Conservation (phyloP, 2,113 vertebrate species). For the Forbesichthys papilliferus region DNA sequence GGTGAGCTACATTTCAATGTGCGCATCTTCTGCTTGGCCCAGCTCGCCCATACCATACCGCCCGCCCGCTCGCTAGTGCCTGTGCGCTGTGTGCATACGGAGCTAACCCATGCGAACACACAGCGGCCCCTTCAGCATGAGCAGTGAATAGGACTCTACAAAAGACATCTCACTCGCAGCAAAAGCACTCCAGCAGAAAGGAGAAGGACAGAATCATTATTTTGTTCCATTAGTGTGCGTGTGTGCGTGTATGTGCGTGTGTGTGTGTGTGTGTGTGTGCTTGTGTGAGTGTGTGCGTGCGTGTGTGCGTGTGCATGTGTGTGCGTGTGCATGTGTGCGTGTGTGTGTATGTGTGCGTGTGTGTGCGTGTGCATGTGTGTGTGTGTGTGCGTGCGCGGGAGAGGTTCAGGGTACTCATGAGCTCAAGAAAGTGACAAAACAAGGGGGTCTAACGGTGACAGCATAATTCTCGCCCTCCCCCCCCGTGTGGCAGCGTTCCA, state of each 20-base stretch:
- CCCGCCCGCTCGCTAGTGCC: not conserved
- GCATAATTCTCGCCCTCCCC: slow-evolving; percentile 35
- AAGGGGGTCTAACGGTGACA: slow-evolving; percentile 28
- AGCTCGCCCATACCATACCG: not conserved
- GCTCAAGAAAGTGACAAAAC: not conserved
- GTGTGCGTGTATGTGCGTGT: too few species aligned
- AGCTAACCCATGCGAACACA: not conserved
- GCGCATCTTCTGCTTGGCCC: slow-evolving; percentile 10
- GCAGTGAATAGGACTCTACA: slow-evolving; percentile 12
- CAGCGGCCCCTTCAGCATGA: slow-evolving; percentile 1
- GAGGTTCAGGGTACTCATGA: not conserved
- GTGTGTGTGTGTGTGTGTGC: too few species aligned
- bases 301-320: too few species aligned
- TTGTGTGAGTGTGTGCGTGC: too few species aligned
- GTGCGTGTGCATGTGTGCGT: too few species aligned
- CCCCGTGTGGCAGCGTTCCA: slow-evolving; percentile 33
- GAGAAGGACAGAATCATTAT: not conserved
- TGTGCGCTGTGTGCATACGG: slow-evolving; percentile 5
- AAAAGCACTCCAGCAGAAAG: not conserved
- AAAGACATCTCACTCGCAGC: not conserved
- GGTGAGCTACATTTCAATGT: slow-evolving; percentile 26
- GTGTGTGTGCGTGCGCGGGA: not conserved
- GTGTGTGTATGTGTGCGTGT: too few species aligned
- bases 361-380: too few species aligned
- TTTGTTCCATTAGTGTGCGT: too few species aligned